Base-by-base conservation (phyloP, 1,140 invertebrate genomes). In the Zaprionus vittiger region DNA sequence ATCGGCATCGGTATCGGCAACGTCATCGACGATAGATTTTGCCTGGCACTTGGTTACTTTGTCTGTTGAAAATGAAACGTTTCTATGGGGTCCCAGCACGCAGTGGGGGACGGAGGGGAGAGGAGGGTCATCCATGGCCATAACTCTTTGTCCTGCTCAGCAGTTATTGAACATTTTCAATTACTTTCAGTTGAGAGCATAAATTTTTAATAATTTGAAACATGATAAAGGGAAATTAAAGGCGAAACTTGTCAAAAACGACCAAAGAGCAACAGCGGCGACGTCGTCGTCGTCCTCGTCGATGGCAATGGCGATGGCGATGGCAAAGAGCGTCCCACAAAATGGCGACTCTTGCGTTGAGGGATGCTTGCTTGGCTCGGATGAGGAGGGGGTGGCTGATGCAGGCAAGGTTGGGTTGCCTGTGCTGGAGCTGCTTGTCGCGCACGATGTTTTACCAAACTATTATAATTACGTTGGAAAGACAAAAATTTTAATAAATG, bases 141-240 rank as follows among this genome's bases (percentile, higher is more conserved):
- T 91, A 90, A 90, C 85, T 90, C 86, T 82, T 90, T 90, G 85
- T 90, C 86, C 86, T 78, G 77, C 80, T 90, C 86, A 85, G 86
- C 81, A 90, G 85, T 90, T 90, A 91, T 90, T 91, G 86, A 90
- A 90, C 85, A 90, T 90, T 90, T 90, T 90, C 85, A 90, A 90
- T 90, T 90, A 90, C 85, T 90, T 90, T 90, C 85, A 91, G 85
- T 80, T 90, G 86, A 90, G 81, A 90, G 85, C 81, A 90, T 90
- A 91, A 90, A 90, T 90, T 90, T 90, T 90, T 90, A 90, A 90
- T 90, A 90, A 90, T 90, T 90, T 90, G 85, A 90, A 90, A 90
- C 85, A 90, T 91, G 86, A 90, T 90, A 90, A 90, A 90, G 81
- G 85, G 85, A 90, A 90, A 90, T 90, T 90, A 90, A 90, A 90